Conservation (phyloP, 2,797 vertebrate species). For the Hoplostethus mediterraneus region DNA sequence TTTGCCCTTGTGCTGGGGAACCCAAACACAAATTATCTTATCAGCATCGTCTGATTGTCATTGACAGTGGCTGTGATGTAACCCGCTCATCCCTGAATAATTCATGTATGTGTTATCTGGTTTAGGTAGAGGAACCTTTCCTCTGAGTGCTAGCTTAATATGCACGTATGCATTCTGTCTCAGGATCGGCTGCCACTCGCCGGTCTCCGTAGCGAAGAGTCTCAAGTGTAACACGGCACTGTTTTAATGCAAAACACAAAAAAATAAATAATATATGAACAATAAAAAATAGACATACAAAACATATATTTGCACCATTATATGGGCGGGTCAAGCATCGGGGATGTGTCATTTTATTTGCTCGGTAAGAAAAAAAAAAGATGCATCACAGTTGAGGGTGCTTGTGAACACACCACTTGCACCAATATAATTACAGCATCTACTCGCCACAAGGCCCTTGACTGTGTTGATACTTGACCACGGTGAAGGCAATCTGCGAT, state of each 20-base stretch:
- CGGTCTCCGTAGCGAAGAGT: constrained; percentile 10
- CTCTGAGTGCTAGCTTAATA: constrained; percentile 47
- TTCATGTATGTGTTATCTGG: constrained; percentile 78
- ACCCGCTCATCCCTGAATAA: constrained; percentile 73
- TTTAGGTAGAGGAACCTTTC: constrained; percentile 63
- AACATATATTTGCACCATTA: background rate
- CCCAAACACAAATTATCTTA: constrained; percentile 76
- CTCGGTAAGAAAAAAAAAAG: background rate
- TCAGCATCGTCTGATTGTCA: constrained; percentile 74
- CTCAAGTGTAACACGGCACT: background rate
- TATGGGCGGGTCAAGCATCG: constrained; percentile 26
- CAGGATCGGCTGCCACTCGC: constrained; percentile 18
- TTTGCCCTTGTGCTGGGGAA: constrained; percentile 74
- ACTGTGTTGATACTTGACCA: constrained; percentile 77
- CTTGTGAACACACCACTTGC: constrained; percentile 53
- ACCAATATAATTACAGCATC: constrained; percentile 55
- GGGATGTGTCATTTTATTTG: constrained; percentile 19
- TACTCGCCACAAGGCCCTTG: constrained; percentile 49
- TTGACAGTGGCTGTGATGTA: constrained; percentile 72
- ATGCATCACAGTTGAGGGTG: constrained; percentile 32
- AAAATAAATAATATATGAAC: background rate
- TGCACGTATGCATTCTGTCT: constrained; percentile 22
- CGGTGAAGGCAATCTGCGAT: constrained; percentile 58
- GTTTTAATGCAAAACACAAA: background rate
- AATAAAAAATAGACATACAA: background rate